A percentile compares a stretch with the other conserved stretches of the same genome.
Evolutionary conservation across 1,140 invertebrate genomes (phyloP).

Genomic region (Saccostrea glomerata): DNA sequence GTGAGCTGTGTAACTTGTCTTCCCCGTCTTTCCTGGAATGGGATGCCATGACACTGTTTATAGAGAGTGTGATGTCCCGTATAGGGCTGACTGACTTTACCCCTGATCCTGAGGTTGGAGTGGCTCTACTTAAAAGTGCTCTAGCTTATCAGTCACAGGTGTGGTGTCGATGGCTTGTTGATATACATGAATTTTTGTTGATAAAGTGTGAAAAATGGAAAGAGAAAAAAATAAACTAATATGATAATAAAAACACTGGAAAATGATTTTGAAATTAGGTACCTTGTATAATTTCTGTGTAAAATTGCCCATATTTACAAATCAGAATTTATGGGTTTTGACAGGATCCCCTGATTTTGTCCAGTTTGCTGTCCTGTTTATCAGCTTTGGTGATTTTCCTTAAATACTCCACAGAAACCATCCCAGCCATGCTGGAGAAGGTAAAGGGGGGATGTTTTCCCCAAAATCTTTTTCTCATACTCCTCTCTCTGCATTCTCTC

Average conservation of each 20-base stretch:
- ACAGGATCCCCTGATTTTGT: conserved; percentile 84
- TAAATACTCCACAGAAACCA: conserved; percentile 88
- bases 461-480: too few species aligned
- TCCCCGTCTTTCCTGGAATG: conserved; percentile 84
- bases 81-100: conserved; percentile 82
- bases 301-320: too few species aligned
- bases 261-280: too few species aligned
- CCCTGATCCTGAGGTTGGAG: conserved; percentile 84
- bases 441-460: conserved; percentile 61
- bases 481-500: too few species aligned
- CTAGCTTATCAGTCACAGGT: conserved; percentile 86
- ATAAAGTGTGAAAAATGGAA: too few species aligned
- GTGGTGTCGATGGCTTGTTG: background rate
- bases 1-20: conserved; percentile 71
- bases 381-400: conserved; percentile 94
- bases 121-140: conserved; percentile 87
- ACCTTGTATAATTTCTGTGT: too few species aligned
- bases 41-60: conserved; percentile 86
- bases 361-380: conserved; percentile 90
- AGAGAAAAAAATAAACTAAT: too few species aligned
- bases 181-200: too few species aligned
- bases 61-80: conserved; percentile 90
- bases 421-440: conserved; percentile 90
- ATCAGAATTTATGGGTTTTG: conserved; percentile 40
- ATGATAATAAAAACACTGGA: too few species aligned